Evolutionary conservation across 2,888 invertebrate species (phyloP).

Genomic region (Agrotis clavis): DNA sequence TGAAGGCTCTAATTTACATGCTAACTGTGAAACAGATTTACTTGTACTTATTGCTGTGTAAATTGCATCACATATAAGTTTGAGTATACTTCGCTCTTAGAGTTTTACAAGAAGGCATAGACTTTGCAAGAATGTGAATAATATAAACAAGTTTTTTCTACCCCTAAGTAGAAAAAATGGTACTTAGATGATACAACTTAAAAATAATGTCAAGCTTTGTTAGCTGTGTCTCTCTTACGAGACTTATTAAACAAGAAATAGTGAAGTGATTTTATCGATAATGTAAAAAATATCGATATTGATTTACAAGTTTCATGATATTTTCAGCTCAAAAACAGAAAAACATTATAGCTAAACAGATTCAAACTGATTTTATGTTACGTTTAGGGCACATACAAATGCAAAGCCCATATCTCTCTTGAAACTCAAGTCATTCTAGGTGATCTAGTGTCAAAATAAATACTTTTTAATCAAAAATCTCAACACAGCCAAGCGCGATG

Average conservation of each 20-base stretch:
- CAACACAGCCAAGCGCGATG: slow-evolving; percentile 58
- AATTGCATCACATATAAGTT: slow-evolving; percentile 4
- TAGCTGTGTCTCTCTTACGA: not conserved
- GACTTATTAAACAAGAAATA: not conserved
- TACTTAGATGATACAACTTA: too few relatives aligned
- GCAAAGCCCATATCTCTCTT: not conserved
- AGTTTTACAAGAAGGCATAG: not conserved
- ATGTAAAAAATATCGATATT: not conserved
- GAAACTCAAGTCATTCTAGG: not conserved
- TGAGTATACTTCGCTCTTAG: not conserved
- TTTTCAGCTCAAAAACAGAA: not conserved
- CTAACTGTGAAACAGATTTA: slow-evolving; percentile 16
- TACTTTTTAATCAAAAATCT: slow-evolving; percentile 52
- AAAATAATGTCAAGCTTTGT: too few relatives aligned
- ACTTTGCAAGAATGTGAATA: too few relatives aligned
- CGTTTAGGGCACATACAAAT: not conserved
- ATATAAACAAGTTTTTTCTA: too few relatives aligned
- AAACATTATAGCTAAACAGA: not conserved
- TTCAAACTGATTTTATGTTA: too few relatives aligned
- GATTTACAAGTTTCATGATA: not conserved
- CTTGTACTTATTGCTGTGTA: not conserved
- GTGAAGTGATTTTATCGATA: not conserved
- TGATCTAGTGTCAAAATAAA: slow-evolving; percentile 2
- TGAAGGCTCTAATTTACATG: slow-evolving; percentile 23
- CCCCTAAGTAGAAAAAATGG: too few relatives aligned